Evolutionary conservation across 2,113 vertebrate genomes (phyloP), one percentile per base, ranked within the genome.

Genomic region (Picathartes gymnocephalus): DNA sequence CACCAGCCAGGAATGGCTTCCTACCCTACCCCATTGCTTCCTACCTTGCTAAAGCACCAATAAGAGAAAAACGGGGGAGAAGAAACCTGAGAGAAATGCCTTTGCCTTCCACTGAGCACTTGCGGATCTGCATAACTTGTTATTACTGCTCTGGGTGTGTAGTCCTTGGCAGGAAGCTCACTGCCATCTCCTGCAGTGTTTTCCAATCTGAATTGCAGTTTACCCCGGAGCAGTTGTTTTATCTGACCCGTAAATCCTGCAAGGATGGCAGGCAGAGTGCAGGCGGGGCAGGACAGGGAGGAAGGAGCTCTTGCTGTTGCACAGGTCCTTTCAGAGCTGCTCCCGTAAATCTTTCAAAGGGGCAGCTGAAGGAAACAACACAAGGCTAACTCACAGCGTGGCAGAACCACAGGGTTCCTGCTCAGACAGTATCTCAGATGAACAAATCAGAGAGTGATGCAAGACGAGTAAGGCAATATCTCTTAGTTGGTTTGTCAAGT

Each of bases 91-190:
- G 48, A 65, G 42, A 70, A 89, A 79, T 13, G 45, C 10, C n/a
- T 91, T 21, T 81, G 77, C 77, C 70, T 89, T 91, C 65, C 65
- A 84, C 65, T 0, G 6, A 72, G 65, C 22, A 1, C 61, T 37
- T 15, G 45, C 40, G 71, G 70, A 87, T 87, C 51, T 68, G 57
- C 30, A 2, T 18, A 87, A 65, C 53, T 81, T 11, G n/a, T 91
- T 57, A 60, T 71, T 66, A 78, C 51, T 13, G 48, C 47, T 13
- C 8, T 62, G 94, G 86, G 95, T 7, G 91, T 87, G 91, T 16
- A 93, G 61, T 5, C 48, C 81, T 71, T 42, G 86, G 88, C 91
- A 92, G 91, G 91, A 93, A 88, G 86, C 65, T 88, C 81, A 3
- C 83, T 40, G 17, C 73, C 65, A 79, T 35, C 92, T 44, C 74